A percentile compares a stretch with the other conserved stretches of the same genome.
phyloP scores from a whole-genome alignment of 2,113 vertebrate genomes.

The Danionella cerebrum region DNA sequence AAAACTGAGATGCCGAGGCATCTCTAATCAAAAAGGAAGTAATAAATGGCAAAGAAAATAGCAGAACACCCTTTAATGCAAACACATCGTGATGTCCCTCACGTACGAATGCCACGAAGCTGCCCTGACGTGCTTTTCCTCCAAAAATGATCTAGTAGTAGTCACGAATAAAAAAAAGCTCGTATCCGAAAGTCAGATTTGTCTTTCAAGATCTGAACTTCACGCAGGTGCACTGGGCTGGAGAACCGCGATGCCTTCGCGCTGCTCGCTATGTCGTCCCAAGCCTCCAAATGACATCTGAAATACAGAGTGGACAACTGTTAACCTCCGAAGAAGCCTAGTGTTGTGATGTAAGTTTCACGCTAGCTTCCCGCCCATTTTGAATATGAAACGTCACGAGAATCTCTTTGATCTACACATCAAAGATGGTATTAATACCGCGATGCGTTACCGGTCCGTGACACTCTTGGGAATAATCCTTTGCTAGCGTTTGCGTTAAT shows the following conservation, averaged over 20 bases:
- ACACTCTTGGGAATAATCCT: neutral
- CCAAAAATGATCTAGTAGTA: neutral
- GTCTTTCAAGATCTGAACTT: neutral
- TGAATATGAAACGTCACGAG: conserved; percentile 21
- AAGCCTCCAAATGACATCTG: conserved; percentile 8
- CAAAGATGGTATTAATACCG: neutral
- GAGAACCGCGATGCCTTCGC: conserved; percentile 7
- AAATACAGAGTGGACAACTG: conserved; percentile 10
- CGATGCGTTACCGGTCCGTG: too few relatives aligned
- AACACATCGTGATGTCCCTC: neutral
- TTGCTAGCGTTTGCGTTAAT: neutral
- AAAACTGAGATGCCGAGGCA: conserved; percentile 45
- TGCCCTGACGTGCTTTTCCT: neutral
- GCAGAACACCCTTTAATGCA: neutral
- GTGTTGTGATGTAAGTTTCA: conserved; percentile 39
- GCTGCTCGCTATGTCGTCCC: conserved; percentile 6
- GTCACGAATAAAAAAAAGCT: neutral
- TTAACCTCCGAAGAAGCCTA: conserved; percentile 21
- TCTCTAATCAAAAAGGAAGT: conserved; percentile 22
- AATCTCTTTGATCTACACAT: neutral
- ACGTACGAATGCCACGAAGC: neutral
- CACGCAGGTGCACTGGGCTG: conserved; percentile 33
- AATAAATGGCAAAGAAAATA: neutral
- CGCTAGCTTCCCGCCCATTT: conserved; percentile 61
- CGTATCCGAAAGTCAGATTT: neutral